phyloP scores from a whole-genome alignment of 2,113 vertebrate species.

The Actenoides hombroni region DNA sequence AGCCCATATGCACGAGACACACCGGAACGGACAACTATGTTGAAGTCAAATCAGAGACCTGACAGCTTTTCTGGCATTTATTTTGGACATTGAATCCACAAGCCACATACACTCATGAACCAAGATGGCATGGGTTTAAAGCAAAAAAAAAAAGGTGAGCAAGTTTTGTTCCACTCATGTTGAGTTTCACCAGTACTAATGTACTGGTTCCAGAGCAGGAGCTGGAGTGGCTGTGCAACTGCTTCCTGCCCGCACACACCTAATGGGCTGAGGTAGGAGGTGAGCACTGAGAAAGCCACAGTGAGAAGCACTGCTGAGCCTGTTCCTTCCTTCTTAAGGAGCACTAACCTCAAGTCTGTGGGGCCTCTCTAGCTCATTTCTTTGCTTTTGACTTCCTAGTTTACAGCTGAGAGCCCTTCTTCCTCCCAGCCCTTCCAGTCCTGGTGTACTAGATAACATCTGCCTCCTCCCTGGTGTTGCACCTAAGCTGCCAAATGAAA shows the following conservation, averaged over 20 bases:
- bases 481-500: background rate
- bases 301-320: background rate
- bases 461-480: background rate
- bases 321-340: background rate
- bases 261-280: background rate
- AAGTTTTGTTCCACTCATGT: background rate
- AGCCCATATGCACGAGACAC: background rate
- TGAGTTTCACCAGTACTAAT: background rate
- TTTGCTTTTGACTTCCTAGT: background rate
- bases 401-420: background rate
- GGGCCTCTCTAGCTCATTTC: background rate
- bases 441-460: background rate
- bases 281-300: background rate
- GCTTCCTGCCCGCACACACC: fast-evolving
- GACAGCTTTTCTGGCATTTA: background rate
- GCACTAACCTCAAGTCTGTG: background rate
- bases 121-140: background rate
- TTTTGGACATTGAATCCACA: background rate
- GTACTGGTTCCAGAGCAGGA: background rate
- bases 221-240: background rate
- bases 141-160: background rate
- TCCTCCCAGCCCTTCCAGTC: background rate
- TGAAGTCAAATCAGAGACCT: background rate
- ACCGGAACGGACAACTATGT: background rate
- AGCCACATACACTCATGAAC: fast-evolving